phyloP scores from a whole-genome alignment of 1,140 invertebrate species.

The Sogatella furcifera region DNA sequence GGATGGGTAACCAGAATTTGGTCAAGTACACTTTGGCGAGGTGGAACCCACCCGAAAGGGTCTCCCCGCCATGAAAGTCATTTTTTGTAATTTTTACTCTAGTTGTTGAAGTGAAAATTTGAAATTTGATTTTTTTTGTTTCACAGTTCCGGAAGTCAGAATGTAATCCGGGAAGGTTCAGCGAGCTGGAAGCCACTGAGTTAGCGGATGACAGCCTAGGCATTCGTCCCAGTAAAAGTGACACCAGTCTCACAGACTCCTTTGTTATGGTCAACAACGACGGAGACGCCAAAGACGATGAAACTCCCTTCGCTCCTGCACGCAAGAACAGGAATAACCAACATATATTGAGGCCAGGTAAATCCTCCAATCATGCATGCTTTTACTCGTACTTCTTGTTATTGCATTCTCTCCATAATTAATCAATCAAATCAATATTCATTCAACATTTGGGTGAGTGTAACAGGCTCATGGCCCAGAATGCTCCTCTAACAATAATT shows the following conservation, averaged over 20 bases:
- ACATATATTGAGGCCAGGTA: constrained; percentile 15
- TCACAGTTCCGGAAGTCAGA: constrained; percentile 26
- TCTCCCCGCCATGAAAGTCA: no score
- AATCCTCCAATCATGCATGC: no score
- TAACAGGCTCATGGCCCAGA: no score
- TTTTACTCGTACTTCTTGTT: no score
- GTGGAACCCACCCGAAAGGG: no score
- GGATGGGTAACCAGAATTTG: no score
- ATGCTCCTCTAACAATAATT: no score
- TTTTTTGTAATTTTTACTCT: no score
- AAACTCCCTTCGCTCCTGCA: constrained; percentile 4
- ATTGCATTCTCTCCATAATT: no score
- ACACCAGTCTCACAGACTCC: constrained; percentile 81
- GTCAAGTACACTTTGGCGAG: no score
- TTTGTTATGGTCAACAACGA: constrained; percentile 71
- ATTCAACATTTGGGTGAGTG: no score
- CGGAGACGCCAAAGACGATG: constrained; percentile 31
- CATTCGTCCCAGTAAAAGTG: constrained; percentile 73
- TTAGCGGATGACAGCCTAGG: constrained; percentile 30
- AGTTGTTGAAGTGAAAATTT: neutral
- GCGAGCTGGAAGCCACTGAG: constrained; percentile 28
- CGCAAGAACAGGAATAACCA: constrained; percentile 9
- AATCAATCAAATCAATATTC: no score
- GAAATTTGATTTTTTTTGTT: neutral
- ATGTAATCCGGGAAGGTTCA: constrained; percentile 25